Base-by-base conservation (phyloP, 2,113 vertebrate genomes). In the Mustela lutreola region DNA sequence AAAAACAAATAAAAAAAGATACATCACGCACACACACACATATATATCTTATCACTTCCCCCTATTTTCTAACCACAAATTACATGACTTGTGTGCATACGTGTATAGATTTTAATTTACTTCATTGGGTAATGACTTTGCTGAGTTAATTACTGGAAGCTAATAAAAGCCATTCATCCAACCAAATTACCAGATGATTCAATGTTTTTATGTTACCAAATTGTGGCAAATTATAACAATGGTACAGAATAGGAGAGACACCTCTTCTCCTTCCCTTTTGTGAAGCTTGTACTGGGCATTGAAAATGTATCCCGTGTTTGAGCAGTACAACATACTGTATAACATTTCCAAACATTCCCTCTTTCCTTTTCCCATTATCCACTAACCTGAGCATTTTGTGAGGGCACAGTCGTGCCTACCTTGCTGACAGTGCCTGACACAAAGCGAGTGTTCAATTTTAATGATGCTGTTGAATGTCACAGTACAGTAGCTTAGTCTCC, bases 141-240 rank as follows among this genome's bases (percentile, higher is more conserved):
- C 63, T 91, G 58, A 76, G 12, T 62, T 94, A 90, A 81, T 56
- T 76, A 87, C 10, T 78, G 22, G 53, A 87, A 91, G 56, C 48
- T 76, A 95, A 90, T 42, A 95, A 81, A 86, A 86, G 28, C 9
- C 48, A 86, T 48, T 78, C 26, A 11, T 94, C n/a, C 90, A 85
- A 86, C 28, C 50, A 86, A 86, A 85, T 42, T 81, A 80, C 31
- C 31, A 80, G 56, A 80, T 65, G 62, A 73, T 75, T 60, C 22
- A 79, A 50, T 67, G 1, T 53, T 45, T 95, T 80, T 33, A 28
- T 50, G 15, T 60, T 78, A 4, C 42, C 63, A 71, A 89, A 76
- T 60, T 65, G 50, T 48, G 53, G n/a, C 45, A 84, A 92, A 42
- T 53, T 79, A 10, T 39, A 85, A 73, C 12, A 79, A 45, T 26